Evolutionary conservation across 2,797 vertebrate species (phyloP), one percentile per base, ranked within the genome.

Genomic region (Takifugu rubripes): DNA sequence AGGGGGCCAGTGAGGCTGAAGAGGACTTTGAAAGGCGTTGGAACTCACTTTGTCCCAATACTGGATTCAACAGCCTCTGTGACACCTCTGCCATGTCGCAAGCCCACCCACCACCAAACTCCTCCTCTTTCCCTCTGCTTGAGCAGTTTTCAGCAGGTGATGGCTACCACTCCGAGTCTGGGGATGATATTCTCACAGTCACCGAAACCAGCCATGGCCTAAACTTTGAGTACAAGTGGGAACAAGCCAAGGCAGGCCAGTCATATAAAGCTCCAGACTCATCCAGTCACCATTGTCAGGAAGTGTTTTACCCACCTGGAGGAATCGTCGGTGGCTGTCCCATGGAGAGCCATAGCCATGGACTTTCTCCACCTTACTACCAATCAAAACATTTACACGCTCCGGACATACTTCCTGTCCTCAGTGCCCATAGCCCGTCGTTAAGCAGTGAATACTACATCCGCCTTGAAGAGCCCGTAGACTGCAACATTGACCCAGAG

Each of bases 191-290:
- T 59, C 87, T 99, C 16, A 99, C 96, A 0, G 94, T 99, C 61
- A 99, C 96, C 0, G 94, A 98, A 87, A 98, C 96, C 1, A 98
- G 95, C 83, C 94, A 92, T 0, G 97, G 97, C 52, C 94, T 99
- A 47, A 96, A 96, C 82, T 98, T 99, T 4, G 97, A 99, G 80
- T 99, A 96, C 87, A 95, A 94, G 76, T 99, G 97, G 97, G 96
- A 98, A 61, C 93, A 93, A 26, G 93, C 93, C 12, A 88, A 91
- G n/a, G 89, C 92, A 0, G 92, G 94, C 25, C 87, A 89, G 56
- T 78, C 90, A 1, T 94, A 92, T 50, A 82, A 83, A 36, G 76
- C 84, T 0, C 68, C 75, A 0, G 89, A 93, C 0, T 81, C 92
- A 0, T 74, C 84, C 3, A 85, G 73, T 1, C 85, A 89, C 24